Conservation (phyloP, 2,888 invertebrate species). For the Apotomis turbidana region DNA sequence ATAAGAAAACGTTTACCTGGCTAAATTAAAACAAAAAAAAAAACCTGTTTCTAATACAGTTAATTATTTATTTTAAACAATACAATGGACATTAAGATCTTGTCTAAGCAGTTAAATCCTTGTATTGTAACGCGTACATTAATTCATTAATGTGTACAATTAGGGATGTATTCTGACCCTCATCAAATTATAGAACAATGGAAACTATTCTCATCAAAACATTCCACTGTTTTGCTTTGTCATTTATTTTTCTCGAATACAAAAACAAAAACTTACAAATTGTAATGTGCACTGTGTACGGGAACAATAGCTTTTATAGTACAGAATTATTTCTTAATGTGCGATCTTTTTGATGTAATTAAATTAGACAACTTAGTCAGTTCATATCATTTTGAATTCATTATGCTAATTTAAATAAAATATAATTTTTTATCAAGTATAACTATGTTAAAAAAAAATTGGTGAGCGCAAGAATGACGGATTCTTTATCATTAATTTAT, state of each 20-base stretch:
- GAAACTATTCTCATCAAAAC: slow-evolving; percentile 62
- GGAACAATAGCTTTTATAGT: too few species aligned
- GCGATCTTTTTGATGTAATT: too few species aligned
- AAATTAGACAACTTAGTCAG: too few species aligned
- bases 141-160: slow-evolving; percentile 65
- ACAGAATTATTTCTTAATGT: not conserved
- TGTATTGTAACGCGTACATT: slow-evolving; percentile 58
- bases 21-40: too few species aligned
- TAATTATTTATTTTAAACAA: not conserved
- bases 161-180: slow-evolving; percentile 61
- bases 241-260: slow-evolving; percentile 18
- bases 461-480: too few species aligned
- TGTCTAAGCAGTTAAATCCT: slow-evolving; percentile 27
- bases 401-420: too few species aligned
- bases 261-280: not conserved
- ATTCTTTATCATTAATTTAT: too few species aligned
- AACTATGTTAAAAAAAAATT: too few species aligned
- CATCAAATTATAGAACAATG: slow-evolving; percentile 63
- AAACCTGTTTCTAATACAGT: too few species aligned
- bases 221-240: slow-evolving; percentile 54
- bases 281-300: not conserved
- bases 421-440: too few species aligned
- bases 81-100: not conserved
- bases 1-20: too few species aligned
- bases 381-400: too few species aligned